Evolutionary conservation across 2,113 vertebrate genomes (phyloP), one percentile per base, ranked within the genome.

Genomic region (Chamaetylas fuelleborni): DNA sequence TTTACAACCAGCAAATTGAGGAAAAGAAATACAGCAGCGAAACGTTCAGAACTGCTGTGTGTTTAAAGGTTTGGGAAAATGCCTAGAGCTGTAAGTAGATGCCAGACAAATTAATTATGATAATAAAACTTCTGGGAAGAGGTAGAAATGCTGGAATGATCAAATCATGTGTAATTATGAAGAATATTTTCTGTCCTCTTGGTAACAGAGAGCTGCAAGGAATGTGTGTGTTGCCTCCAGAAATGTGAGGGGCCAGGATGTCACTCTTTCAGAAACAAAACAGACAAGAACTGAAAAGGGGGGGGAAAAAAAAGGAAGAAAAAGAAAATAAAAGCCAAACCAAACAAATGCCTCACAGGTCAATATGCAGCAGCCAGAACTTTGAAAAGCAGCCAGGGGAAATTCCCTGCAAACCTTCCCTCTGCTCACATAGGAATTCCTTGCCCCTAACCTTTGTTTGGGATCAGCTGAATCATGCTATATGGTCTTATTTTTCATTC

Each of bases 41-140:
- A 95, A 70, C 8, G 36, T 67, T 84, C 77, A 92, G 43, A 79
- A 84, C 42, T 84, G 62, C 74, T 71, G 26, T 83, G 58, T 86
- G 40, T 69, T 96, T 91, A 79, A 96, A 91, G 61, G 65, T 64
- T 92, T 95, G 83, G 83, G 84, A 79, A 93, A 92, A 91, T 85
- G 93, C 96, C 96, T 95, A 85, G 81, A 92, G 95, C 91, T 69
- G 18, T 11, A 31, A 95, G 65, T 34, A 87, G 70, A 88, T 95
- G 93, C 91, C 94, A 95, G 61, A 95, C n/a, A 97, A 95, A 95
- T 95, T 95, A 95, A 96, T 93, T 92, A 88, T 19, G 33, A 79
- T 92, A 93, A 92, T 95, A 93, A 93, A 96, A 94, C 77, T 95
- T 91, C 91, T 89, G 89, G 93, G 89, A 95, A 95, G 89, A 92